These are phyloP conservation scores for Lamproptera curius DNA, from an alignment of 2,888 invertebrate species.

Conservation along the genomic window DNA sequence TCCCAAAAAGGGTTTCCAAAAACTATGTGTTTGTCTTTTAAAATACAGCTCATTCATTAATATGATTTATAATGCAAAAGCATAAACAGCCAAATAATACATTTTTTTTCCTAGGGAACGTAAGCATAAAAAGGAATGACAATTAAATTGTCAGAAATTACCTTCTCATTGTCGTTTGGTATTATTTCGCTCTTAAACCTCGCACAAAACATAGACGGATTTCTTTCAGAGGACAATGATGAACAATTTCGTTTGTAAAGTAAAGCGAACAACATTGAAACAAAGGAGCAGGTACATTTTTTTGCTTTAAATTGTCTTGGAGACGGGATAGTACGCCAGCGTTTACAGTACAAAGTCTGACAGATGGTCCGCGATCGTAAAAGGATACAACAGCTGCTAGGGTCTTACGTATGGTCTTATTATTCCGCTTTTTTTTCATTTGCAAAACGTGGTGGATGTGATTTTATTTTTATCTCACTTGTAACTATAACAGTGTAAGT, in stretches of 20 bases:
- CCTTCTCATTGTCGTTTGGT: background rate
- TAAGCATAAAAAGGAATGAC: background rate
- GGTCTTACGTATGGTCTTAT: too few relatives aligned
- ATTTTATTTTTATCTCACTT: too few relatives aligned
- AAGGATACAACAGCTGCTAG: background rate
- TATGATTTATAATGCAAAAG: too few relatives aligned
- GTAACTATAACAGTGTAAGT: too few relatives aligned
- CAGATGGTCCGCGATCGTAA: slow-evolving; percentile 3
- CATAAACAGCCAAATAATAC: too few relatives aligned
- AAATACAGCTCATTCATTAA: too few relatives aligned
- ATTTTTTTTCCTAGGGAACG: background rate
- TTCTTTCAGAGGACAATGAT: background rate
- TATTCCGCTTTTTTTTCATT: too few relatives aligned
- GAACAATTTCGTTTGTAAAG: too few relatives aligned
- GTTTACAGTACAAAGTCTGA: background rate
- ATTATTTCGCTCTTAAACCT: background rate
- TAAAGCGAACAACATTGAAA: too few relatives aligned
- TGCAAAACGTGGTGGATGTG: too few relatives aligned
- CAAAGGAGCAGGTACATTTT: background rate
- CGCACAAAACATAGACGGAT: background rate
- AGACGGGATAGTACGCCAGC: background rate
- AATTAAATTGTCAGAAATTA: background rate
- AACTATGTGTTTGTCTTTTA: too few relatives aligned
- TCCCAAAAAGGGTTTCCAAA: too few relatives aligned
- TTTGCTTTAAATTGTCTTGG: background rate